Percentiles rank a stretch among this genome's conserved stretches.
phyloP scores from a whole-genome alignment of 2,888 invertebrate species.

The Andrena haemorrhoa region DNA sequence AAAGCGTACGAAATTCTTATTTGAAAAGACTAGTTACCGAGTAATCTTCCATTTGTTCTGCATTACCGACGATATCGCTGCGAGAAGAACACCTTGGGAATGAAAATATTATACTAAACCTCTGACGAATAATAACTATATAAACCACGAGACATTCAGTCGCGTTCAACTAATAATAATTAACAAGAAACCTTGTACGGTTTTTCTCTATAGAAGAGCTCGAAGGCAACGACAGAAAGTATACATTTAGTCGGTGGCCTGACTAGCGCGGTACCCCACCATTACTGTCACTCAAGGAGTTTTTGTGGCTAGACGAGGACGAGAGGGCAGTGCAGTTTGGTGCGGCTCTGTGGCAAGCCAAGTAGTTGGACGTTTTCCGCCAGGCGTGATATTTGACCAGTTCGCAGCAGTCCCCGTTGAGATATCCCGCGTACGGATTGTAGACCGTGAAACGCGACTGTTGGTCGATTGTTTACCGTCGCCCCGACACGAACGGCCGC shows the following conservation, averaged over 20 bases:
- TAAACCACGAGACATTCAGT: background rate
- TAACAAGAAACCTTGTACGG: background rate
- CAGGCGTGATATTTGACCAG: constrained; percentile 56
- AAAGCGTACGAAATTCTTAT: background rate
- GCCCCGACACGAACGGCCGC: constrained; percentile 38
- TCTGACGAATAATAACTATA: background rate
- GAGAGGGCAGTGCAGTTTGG: constrained; percentile 71
- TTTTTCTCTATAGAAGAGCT: background rate
- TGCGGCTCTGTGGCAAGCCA: constrained; percentile 69
- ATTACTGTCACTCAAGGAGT: constrained; percentile 78
- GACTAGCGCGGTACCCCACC: constrained; percentile 75
- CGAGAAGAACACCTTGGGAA: background rate
- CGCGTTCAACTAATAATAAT: background rate
- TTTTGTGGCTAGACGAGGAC: constrained; percentile 74
- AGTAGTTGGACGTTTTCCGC: constrained; percentile 63
- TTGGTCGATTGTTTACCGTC: constrained; percentile 36
- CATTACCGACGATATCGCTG: constrained; percentile 22
- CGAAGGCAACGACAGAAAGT: too few relatives aligned
- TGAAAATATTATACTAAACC: background rate
- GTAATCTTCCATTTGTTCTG: constrained; percentile 10
- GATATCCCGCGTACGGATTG: constrained; percentile 27
- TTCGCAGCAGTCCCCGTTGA: constrained; percentile 13
- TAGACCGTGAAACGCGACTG: constrained; percentile 8
- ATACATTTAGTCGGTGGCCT: constrained; percentile 26
- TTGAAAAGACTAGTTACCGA: constrained; percentile 1